These are phyloP conservation scores for Mylabris phalerata DNA, from an alignment of 1,140 invertebrate species.

Conservation along the genomic window DNA sequence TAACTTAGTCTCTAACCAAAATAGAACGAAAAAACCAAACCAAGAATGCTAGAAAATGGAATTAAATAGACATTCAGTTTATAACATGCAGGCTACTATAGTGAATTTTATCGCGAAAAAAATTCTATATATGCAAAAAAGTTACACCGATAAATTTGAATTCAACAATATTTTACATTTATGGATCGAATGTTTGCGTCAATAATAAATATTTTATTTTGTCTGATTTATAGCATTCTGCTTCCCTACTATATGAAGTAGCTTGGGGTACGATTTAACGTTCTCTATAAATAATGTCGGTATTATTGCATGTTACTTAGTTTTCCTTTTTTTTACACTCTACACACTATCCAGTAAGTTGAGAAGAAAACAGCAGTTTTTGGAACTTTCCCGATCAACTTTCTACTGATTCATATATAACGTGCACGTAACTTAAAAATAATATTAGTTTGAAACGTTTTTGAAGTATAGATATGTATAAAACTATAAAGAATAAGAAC, in stretches of 20 bases:
- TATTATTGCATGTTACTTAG: constrained; percentile 22
- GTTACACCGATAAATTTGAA: constrained; percentile 12
- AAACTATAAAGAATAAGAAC: constrained; percentile 14
- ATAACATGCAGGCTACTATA: too few relatives aligned
- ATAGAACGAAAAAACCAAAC: too few relatives aligned
- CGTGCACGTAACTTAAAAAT: constrained; percentile 21
- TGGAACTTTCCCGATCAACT: constrained; percentile 20
- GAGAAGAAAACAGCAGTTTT: constrained; percentile 21
- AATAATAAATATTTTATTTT: constrained; percentile 23
- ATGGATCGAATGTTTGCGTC: constrained; percentile 14
- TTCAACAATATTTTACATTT: constrained; percentile 22
- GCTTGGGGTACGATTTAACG: constrained; percentile 10
- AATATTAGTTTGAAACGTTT: constrained; percentile 19
- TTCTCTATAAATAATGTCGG: constrained; percentile 18
- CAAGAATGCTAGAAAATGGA: too few relatives aligned
- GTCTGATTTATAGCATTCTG: constrained; percentile 17
- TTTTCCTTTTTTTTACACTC: constrained; percentile 15
- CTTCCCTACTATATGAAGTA: constrained; percentile 15
- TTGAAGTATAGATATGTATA: constrained; percentile 12
- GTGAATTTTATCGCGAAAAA: too few relatives aligned
- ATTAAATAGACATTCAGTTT: too few relatives aligned
- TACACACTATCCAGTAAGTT: background rate
- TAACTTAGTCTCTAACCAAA: too few relatives aligned
- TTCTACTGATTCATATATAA: constrained; percentile 20
- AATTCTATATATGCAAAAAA: constrained; percentile 4